A percentile compares a stretch with the other conserved stretches of the same genome.
Evolutionary conservation across 1,140 invertebrate genomes (phyloP).

Genomic region (Zaprionus lachaisei): DNA sequence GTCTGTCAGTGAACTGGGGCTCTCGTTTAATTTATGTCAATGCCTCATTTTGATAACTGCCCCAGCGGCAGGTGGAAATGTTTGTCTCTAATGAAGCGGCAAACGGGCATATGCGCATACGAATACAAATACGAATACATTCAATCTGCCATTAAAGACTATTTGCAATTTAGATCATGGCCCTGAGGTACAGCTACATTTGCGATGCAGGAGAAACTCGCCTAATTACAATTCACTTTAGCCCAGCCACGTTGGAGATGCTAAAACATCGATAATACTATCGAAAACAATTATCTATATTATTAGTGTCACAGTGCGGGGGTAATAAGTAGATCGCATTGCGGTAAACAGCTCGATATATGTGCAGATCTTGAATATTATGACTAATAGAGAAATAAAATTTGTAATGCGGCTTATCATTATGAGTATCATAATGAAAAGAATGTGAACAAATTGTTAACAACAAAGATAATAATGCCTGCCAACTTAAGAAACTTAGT

Average conservation of each 20-base stretch:
- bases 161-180: constrained; percentile 55
- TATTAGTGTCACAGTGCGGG: neutral
- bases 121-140: constrained; percentile 27
- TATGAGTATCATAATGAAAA: neutral
- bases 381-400: neutral
- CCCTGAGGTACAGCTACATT: constrained; percentile 36
- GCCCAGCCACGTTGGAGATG: constrained; percentile 6
- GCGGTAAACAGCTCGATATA: neutral
- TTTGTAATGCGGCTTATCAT: neutral
- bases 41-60: constrained; percentile 70
- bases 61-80: constrained; percentile 37
- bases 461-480: neutral
- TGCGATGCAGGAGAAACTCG: constrained; percentile 13
- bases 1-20: constrained; percentile 28
- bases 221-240: constrained; percentile 29
- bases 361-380: neutral
- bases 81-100: constrained; percentile 66
- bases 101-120: constrained; percentile 35
- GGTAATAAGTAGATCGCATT: neutral
- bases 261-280: constrained; percentile 6
- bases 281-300: constrained; percentile 4
- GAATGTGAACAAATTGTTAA: neutral
- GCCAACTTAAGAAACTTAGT: neutral
- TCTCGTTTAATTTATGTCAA: constrained; percentile 70
- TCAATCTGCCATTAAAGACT: constrained; percentile 45